Percentiles rank a stretch among this genome's conserved stretches.
Conservation (phyloP, 1,140 invertebrate genomes). For the Drosophila arizonae region DNA sequence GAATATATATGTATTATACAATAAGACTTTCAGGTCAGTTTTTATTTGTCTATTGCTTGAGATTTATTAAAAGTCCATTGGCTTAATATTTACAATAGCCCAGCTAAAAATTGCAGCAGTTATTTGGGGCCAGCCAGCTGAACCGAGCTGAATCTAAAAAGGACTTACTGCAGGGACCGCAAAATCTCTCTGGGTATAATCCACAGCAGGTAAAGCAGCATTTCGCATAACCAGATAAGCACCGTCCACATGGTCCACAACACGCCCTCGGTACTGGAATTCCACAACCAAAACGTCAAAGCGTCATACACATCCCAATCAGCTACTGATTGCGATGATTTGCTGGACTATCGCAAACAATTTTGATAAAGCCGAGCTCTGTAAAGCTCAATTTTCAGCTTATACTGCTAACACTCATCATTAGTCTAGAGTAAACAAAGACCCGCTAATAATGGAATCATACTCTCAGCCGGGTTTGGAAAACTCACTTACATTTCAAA, state of each 20-base stretch:
- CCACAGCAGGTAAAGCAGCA: slow-evolving; percentile 45
- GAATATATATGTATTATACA: too few relatives aligned
- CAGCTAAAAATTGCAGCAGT: not conserved
- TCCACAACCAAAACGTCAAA: slow-evolving; percentile 12
- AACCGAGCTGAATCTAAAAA: slow-evolving; percentile 47
- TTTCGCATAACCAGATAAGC: slow-evolving; percentile 15
- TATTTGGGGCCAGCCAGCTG: slow-evolving; percentile 43
- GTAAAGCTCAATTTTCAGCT: slow-evolving; percentile 22
- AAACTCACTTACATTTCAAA: slow-evolving; percentile 37
- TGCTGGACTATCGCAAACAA: not conserved
- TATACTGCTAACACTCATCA: not conserved
- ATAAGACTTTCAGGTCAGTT: too few relatives aligned
- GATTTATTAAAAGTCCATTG: too few relatives aligned
- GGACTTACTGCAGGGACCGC: slow-evolving; percentile 23
- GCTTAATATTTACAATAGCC: not conserved
- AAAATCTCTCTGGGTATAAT: slow-evolving; percentile 26
- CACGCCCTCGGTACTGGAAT: slow-evolving; percentile 3
- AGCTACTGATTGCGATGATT: not conserved
- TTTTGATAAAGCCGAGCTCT: slow-evolving; percentile 5
- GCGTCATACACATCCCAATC: slow-evolving; percentile 12
- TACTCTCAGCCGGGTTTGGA: not conserved
- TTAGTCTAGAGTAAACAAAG: slow-evolving; percentile 13
- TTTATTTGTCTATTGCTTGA: too few relatives aligned
- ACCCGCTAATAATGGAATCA: not conserved
- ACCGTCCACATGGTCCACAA: slow-evolving; percentile 3